Conservation (phyloP, 1,140 invertebrate species). For the Aricia agestis region DNA sequence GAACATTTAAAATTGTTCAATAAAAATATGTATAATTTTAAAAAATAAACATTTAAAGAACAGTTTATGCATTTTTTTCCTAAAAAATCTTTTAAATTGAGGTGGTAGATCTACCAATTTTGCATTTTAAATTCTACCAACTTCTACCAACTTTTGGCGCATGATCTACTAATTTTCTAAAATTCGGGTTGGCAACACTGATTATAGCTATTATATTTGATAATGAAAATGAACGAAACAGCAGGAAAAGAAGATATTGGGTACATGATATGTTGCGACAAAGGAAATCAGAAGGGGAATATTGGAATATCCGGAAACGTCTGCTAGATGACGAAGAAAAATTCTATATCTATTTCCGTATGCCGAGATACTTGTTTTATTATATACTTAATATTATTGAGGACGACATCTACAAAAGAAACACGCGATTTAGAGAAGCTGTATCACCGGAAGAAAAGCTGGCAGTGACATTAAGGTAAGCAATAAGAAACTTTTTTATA, state of each 20-base stretch:
- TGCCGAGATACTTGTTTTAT: slow-evolving; percentile 25
- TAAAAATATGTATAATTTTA: no score
- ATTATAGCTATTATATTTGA: slow-evolving; percentile 33
- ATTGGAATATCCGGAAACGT: slow-evolving; percentile 24
- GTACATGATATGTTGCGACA: slow-evolving; percentile 28
- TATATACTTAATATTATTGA: slow-evolving; percentile 25
- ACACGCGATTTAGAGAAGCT: slow-evolving; percentile 28
- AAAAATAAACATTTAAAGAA: no score
- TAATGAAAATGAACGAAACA: slow-evolving; percentile 26
- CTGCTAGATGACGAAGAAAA: slow-evolving; percentile 30
- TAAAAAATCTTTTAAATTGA: no score
- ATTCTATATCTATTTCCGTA: slow-evolving; percentile 30
- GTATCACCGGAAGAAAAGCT: slow-evolving; percentile 28
- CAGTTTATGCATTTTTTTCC: no score
- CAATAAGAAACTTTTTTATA: slow-evolving; percentile 16
- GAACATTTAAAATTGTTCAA: no score
- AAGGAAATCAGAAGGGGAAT: slow-evolving; percentile 32
- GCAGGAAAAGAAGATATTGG: slow-evolving; percentile 30
- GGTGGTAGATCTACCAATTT: no score
- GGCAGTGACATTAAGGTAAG: slow-evolving; percentile 27
- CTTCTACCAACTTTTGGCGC: no score
- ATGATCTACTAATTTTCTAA: no score
- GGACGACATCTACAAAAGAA: slow-evolving; percentile 24
- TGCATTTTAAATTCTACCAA: no score
- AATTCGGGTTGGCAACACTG: no score